These are phyloP conservation scores for Philotrypesis tridentata DNA, from an alignment of 1,140 invertebrate species.

Conservation along the genomic window DNA sequence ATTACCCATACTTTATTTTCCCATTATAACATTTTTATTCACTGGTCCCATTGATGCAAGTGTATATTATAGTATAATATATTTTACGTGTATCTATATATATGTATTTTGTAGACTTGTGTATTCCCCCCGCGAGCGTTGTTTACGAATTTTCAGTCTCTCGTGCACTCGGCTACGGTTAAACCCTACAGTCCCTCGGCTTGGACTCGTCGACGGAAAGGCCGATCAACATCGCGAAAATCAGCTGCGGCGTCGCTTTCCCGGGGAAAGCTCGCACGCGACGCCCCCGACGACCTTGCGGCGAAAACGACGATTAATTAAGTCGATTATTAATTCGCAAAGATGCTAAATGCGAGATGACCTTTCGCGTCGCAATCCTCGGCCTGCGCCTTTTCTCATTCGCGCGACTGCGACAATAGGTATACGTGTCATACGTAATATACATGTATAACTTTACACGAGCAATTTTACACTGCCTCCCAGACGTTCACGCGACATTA, in stretches of 20 bases:
- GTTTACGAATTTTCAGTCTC: slow-evolving; percentile 37
- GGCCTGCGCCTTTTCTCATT: not conserved
- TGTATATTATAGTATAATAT: slow-evolving; percentile 33
- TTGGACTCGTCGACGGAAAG: slow-evolving; percentile 10
- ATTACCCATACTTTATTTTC: slow-evolving; percentile 8
- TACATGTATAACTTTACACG: no score
- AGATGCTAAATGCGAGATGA: not conserved
- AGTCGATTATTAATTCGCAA: not conserved
- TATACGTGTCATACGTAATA: no score
- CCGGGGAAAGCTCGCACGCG: not conserved
- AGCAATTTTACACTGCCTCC: not conserved
- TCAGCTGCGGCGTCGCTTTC: no score
- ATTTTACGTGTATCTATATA: slow-evolving; percentile 7
- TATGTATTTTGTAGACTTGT: not conserved
- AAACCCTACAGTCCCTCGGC: not conserved
- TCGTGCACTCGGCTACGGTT: slow-evolving; percentile 20
- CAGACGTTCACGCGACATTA: not conserved
- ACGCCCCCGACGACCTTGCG: not conserved
- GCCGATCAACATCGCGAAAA: not conserved
- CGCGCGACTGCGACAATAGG: no score
- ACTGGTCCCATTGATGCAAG: slow-evolving; percentile 48
- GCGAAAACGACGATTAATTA: not conserved
- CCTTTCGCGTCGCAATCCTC: not conserved
- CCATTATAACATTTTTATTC: slow-evolving; percentile 30
- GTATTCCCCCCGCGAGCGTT: slow-evolving; percentile 13